These are phyloP conservation scores for Microvelia longipes DNA, from an alignment of 1,140 invertebrate species.

Conservation along the genomic window DNA sequence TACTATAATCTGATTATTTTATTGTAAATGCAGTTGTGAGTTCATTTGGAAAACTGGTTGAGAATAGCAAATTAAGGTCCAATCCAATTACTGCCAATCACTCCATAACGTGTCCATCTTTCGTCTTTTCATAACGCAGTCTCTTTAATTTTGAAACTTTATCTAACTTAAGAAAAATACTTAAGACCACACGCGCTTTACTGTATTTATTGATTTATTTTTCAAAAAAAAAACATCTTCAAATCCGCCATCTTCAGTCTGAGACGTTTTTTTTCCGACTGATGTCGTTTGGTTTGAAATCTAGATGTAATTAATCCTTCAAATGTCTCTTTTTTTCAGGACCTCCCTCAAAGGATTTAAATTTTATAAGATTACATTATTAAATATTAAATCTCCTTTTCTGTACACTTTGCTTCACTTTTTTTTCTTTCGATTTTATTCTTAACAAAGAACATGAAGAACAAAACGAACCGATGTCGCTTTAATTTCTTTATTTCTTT, in stretches of 20 bases:
- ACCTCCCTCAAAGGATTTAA: neutral
- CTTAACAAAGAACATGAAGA: too few relatives aligned
- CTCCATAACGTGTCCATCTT: neutral
- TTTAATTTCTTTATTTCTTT: too few relatives aligned
- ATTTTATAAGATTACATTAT: neutral
- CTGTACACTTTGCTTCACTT: neutral
- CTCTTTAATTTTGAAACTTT: too few relatives aligned
- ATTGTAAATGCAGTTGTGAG: neutral
- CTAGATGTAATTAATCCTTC: neutral
- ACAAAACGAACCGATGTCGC: too few relatives aligned
- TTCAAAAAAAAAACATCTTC: neutral
- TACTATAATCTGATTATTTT: neutral
- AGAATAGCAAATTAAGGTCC: neutral
- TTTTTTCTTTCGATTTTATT: neutral
- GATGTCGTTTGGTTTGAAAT: neutral
- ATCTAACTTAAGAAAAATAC: neutral
- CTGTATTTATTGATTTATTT: neutral
- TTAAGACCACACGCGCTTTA: neutral
- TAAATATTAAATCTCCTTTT: neutral
- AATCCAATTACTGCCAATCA: neutral
- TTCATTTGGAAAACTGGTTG: neutral
- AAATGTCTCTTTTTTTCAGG: neutral
- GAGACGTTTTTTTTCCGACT: neutral
- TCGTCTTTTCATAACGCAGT: neutral
- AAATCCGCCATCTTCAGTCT: neutral